Base-by-base conservation (phyloP, 2,113 vertebrate genomes). In the Dipodomys spectabilis region DNA sequence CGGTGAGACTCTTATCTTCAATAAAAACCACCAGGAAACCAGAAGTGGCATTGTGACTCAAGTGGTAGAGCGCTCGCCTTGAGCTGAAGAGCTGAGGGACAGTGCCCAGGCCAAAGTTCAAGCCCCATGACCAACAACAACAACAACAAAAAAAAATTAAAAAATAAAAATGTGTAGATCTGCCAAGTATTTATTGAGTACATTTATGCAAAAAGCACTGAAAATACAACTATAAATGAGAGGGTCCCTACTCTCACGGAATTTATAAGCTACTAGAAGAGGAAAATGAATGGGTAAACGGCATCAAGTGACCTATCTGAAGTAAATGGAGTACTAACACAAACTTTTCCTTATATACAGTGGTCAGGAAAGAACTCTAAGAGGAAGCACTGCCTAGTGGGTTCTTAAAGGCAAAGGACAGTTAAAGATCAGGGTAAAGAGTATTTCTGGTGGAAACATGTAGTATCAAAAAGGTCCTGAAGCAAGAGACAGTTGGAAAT, bases 241-340 rank as follows among this genome's bases (percentile, higher is more conserved):
- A 82, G 72, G 30, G 44, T 67, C 81, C 19, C 57, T 44, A 39
- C 35, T 16, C 20, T 95, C 23, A n/a, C 27, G 18, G 68, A 81
- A 20, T 3, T 87, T 93, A 82, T 25, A 73, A 86, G 74, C 60
- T n/a, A 49, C 49, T 49, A 49, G 12, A 12, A 49, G 49, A n/a
- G 45, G 86, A 84, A 94, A 11, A 83, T 23, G 88, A 86, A 90
- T 8, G 19, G 77, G 12, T 69, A 77, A 92, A 82, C 9, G 81
- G 69, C 44, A 53, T 1, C 83, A 91, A 82, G 30, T 68, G 60
- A 49, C 23, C 65, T 93, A 82, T 28, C 2, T 39, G 53, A 94
- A 95, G 65, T 28, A 86, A 92, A 74, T 19, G 12, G 23, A 2
- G 10, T 69, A 13, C 23, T n/a, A 79, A 75, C 39, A 39, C 39